Base-by-base conservation (phyloP, 2,888 invertebrate species). In the Drosophila suboccidentalis region DNA sequence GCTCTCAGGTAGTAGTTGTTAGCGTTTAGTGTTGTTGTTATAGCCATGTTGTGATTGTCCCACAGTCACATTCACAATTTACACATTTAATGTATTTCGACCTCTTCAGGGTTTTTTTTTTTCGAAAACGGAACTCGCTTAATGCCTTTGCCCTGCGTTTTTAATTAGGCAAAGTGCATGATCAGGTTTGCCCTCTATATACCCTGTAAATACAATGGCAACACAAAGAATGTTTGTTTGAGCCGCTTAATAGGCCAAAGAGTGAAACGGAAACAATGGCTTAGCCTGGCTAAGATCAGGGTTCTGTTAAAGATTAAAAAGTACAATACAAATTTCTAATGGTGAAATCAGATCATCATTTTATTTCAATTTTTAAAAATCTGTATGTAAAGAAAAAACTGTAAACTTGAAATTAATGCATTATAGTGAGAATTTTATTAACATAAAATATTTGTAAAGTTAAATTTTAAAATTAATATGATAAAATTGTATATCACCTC, bases 91-190 rank as follows among this genome's bases (percentile, higher is more conserved):
- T 17, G 29, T 41, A 59, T 38, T 59, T 49, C 29, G 61, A 34
- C 29, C 58, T 63, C 57, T 32, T 47, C 59, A n/a, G 55, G 53
- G 38, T 19, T 26, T 36, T 49, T 17, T 15, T 39, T 34, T 39
- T 26, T 11, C 36, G 39, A 15, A 15, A 59, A 54, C 62, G 59
- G 44, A 67, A 61, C 59, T 58, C 50, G 46, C 78, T 71, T 72
- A 86, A 78, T 73, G 88, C 71, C 68, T 79, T 85, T 58, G 11
- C 46, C 32, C 15, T 29, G 62, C 41, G 60, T 74, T 77, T 75
- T 85, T 87, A 83, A 87, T 87, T 85, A 85, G 86, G 58, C 69
- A 73, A 75, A 84, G 62, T 75, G 82, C 85, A 68, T 39, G 38
- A 3, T 29, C 53, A 44, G 13, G 1, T 36, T 19, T 19, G 9